Conservation (phyloP, 2,113 vertebrate species). For the Chaetura pelagica region DNA sequence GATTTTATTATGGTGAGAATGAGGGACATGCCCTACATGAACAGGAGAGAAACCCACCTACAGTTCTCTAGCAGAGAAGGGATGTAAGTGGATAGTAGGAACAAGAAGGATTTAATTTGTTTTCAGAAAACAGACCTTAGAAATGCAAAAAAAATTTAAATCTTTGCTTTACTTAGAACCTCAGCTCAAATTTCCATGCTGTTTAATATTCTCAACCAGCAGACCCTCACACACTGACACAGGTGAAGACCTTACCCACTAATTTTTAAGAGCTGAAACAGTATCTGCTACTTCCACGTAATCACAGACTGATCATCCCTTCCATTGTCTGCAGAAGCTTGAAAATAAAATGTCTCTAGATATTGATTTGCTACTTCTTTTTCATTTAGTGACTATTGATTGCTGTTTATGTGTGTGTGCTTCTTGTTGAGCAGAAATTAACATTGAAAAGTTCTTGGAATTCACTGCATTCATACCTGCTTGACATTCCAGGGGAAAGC, state of each 20-base stretch:
- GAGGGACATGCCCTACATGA: fast-evolving
- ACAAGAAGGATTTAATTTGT: not conserved
- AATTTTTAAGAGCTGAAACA: not conserved
- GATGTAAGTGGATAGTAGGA: not conserved
- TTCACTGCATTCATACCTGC: not conserved
- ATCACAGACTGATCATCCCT: slow-evolving; percentile 11
- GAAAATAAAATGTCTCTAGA: slow-evolving; percentile 27
- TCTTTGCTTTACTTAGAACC: not conserved
- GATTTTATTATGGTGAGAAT: not conserved
- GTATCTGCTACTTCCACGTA: not conserved
- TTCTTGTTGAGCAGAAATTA: slow-evolving; percentile 56
- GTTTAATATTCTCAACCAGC: not conserved
- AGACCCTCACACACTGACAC: not conserved
- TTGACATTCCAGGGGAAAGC: not conserved
- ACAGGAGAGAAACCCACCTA: not conserved
- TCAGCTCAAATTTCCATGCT: not conserved
- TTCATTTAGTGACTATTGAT: slow-evolving; percentile 47
- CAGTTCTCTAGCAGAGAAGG: not conserved
- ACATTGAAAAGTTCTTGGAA: slow-evolving; percentile 43
- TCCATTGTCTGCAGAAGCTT: slow-evolving; percentile 44
- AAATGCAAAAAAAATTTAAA: not conserved
- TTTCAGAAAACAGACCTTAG: not conserved
- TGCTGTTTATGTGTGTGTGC: slow-evolving; percentile 2
- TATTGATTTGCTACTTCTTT: slow-evolving; percentile 55
- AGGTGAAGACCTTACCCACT: not conserved